Evolutionary conservation across 2,888 invertebrate species (phyloP).

Genomic region (Entomobrya proxima): DNA sequence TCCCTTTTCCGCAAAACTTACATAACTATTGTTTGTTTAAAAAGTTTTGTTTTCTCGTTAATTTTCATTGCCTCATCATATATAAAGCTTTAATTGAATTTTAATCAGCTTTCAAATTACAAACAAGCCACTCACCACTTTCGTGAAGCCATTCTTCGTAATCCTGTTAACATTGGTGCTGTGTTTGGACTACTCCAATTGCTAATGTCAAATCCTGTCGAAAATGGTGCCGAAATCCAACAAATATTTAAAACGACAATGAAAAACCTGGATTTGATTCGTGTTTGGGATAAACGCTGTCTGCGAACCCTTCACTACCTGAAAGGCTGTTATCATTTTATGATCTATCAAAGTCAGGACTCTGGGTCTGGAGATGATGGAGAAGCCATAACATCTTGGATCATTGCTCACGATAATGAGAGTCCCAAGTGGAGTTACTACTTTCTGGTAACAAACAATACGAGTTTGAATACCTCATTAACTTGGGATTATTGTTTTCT

Average conservation of each 20-base stretch:
- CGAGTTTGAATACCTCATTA: slow-evolving; percentile 31
- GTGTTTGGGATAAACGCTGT: slow-evolving; percentile 52
- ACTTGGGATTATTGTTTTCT: not conserved
- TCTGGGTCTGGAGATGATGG: not conserved
- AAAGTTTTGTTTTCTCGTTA: not conserved
- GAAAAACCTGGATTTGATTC: slow-evolving; percentile 26
- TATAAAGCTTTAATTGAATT: not conserved
- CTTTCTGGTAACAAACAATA: slow-evolving; percentile 52
- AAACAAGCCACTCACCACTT: slow-evolving; percentile 48
- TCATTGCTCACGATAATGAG: slow-evolving; percentile 65
- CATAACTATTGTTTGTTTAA: not conserved
- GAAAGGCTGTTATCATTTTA: slow-evolving; percentile 59
- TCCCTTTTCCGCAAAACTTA: no score
- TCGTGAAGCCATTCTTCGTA: slow-evolving; percentile 46
- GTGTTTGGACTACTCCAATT: slow-evolving; percentile 58
- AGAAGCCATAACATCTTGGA: slow-evolving; percentile 65
- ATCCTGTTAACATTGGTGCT: slow-evolving; percentile 55
- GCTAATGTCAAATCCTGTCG: slow-evolving; percentile 34
- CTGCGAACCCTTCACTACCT: slow-evolving; percentile 58
- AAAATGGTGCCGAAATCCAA: slow-evolving; percentile 50
- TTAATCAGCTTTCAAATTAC: slow-evolving; percentile 27
- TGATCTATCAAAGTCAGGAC: slow-evolving; percentile 37
- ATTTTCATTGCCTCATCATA: not conserved
- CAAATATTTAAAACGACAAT: slow-evolving; percentile 34
- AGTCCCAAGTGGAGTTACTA: slow-evolving; percentile 61